Evolutionary conservation across 2,797 vertebrate genomes (phyloP).

Genomic region (Oreochromis grahami): DNA sequence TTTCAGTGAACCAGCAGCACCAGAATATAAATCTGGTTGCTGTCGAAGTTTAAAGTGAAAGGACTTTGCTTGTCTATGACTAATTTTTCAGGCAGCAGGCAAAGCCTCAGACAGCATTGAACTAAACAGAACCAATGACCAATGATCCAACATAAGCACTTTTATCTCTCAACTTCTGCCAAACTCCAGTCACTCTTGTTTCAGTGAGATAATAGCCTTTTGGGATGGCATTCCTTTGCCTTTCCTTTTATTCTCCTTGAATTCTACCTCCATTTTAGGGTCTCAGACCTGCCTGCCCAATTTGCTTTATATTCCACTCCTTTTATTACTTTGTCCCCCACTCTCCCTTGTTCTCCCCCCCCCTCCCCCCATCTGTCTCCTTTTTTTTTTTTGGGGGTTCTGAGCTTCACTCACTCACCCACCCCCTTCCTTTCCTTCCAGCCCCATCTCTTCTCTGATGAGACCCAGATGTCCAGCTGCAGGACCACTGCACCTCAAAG

Average conservation of each 20-base stretch:
- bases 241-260: constrained; percentile 5
- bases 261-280: constrained; percentile 39
- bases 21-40: neutral
- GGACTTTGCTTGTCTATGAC: neutral
- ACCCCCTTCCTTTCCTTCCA: neutral
- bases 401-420: neutral
- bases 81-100: neutral
- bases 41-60: neutral
- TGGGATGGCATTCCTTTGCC: constrained; percentile 3
- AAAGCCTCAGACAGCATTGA: constrained; percentile 12
- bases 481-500: constrained; percentile 25
- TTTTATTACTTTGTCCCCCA: constrained; percentile 31
- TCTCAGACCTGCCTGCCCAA: constrained; percentile 26
- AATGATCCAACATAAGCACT: constrained; percentile 15
- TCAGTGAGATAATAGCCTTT: constrained; percentile 34
- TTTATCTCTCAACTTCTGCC: constrained; percentile 37
- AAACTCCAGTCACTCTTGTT: constrained; percentile 40
- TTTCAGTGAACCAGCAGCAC: neutral
- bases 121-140: neutral
- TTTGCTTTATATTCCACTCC: constrained; percentile 51
- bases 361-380: constrained; percentile 51
- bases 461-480: constrained; percentile 62
- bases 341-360: constrained; percentile 24
- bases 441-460: constrained; percentile 42
- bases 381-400: constrained; percentile 22